phyloP scores from a whole-genome alignment of 2,113 vertebrate genomes.

The Dryoscopus gambensis region DNA sequence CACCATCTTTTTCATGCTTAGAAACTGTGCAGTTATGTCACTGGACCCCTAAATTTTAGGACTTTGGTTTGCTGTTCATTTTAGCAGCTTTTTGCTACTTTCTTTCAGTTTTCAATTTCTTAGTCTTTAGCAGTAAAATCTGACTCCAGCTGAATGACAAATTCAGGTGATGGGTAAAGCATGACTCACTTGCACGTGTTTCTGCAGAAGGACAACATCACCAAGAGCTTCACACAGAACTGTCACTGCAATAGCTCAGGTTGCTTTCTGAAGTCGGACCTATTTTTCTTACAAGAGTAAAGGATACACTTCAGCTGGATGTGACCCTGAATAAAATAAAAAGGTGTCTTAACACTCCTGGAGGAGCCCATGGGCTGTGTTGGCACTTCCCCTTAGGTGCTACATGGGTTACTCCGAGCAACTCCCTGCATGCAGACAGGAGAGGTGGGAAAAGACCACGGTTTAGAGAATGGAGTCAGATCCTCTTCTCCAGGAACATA shows the following conservation, averaged over 20 bases:
- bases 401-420: not conserved
- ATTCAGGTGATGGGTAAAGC: not conserved
- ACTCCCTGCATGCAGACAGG: not conserved
- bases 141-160: not conserved
- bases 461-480: not conserved
- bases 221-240: fast-evolving
- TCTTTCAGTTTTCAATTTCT: not conserved
- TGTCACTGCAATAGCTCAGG: not conserved
- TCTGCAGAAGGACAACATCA: not conserved
- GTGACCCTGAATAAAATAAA: not conserved
- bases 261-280: not conserved
- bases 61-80: not conserved
- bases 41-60: not conserved
- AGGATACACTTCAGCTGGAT: not conserved
- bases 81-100: not conserved
- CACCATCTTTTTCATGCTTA: not conserved
- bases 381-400: not conserved
- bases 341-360: not conserved
- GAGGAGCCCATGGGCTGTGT: not conserved
- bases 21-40: not conserved
- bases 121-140: not conserved
- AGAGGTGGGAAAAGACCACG: not conserved
- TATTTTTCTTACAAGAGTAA: not conserved
- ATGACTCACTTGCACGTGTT: fast-evolving
- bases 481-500: not conserved